Base-by-base conservation (phyloP, 2,113 vertebrate genomes). In the Dermatemys mawii region DNA sequence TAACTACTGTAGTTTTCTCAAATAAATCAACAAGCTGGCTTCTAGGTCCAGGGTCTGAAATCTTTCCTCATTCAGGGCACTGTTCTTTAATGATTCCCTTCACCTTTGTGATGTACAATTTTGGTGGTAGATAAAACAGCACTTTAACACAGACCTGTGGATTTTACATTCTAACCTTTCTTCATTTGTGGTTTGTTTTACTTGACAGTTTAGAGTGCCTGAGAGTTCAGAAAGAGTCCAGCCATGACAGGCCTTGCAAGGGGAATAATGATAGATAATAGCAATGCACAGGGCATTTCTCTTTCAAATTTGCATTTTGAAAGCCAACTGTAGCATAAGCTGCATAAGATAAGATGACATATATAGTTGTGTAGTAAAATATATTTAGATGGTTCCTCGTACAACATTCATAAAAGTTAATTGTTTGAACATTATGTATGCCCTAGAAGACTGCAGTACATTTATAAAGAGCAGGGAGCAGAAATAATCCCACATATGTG, bases 1-100 rank as follows among this genome's bases (percentile, higher is more conserved):
- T 97, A 97, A 98, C 92, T 92, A 97, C 97, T 95, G 89, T 78
- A 95, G 93, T 84, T 97, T 89, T 92, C 96, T 97, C 92, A 92
- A 96, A 96, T 97, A 96, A 88, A 97, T 98, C 96, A 97, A 92
- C 93, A 92, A n/a, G 1, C 51, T 97, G 84, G 81, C 88, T 95
- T 88, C 67, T 44, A 95, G 76, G 84, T 94, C 73, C 90, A 54
- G 82, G 87, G 95, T 88, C 78, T 96, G 81, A 93, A 91, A 93
- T 92, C 49, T 90, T 96, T 93, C 89, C 89, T 94, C 87, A 95
- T 95, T 97, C 83, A 89, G 85, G 82, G 79, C 88, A 54, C 73
- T 90, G 41, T 87, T 90, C n/a, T 95, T 91, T 97, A 96, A 96
- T 85, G 48, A 44, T 14, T 96, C 49, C 7, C 51, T 96, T 97